phyloP scores from a whole-genome alignment of 1,140 invertebrate species.

The Ostrea edulis region DNA sequence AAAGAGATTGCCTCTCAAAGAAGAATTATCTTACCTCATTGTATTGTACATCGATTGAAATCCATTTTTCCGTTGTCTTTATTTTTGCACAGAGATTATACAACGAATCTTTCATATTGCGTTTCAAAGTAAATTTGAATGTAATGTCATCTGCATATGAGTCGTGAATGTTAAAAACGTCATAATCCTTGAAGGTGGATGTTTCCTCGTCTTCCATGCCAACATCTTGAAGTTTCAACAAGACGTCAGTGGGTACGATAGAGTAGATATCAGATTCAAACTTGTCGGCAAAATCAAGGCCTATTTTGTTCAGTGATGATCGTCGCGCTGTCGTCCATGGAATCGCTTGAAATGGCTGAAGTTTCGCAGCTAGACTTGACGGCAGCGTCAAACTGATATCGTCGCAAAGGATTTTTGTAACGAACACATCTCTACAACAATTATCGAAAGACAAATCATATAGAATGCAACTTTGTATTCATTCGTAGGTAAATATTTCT shows the following conservation, averaged over 20 bases:
- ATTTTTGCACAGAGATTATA: neutral
- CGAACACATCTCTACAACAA: neutral
- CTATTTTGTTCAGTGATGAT: neutral
- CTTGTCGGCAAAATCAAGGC: neutral
- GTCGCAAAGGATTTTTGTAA: neutral
- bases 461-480: too few relatives aligned
- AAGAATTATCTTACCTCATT: neutral
- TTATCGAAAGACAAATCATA: too few relatives aligned
- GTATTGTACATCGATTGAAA: neutral
- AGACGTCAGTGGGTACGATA: neutral
- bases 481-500: too few relatives aligned
- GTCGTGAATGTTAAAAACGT: neutral
- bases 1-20: too few relatives aligned
- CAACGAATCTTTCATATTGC: neutral
- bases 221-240: slow-evolving; percentile 1
- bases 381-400: neutral
- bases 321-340: neutral
- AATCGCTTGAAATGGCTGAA: neutral
- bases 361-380: neutral
- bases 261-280: neutral
- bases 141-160: neutral
- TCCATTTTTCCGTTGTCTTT: neutral
- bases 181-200: neutral
- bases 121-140: neutral
- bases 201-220: neutral